Base-by-base conservation (phyloP, 2,888 invertebrate species). In the Allophyes oxyacanthae region DNA sequence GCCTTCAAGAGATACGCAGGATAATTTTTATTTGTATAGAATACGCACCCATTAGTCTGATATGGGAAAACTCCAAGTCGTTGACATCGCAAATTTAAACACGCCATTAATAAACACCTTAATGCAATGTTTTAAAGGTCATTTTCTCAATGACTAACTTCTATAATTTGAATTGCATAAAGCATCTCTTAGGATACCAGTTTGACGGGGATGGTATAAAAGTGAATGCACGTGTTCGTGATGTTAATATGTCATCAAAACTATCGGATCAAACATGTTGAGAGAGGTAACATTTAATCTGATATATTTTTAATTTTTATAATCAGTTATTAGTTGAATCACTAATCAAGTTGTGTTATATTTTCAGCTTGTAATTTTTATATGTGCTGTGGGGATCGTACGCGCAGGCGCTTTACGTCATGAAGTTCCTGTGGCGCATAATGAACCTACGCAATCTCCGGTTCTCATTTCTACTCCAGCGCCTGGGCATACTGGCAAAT, bases 141-240 rank as follows among this genome's bases (percentile, higher is more conserved):
- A 78, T 69, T 79, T 66, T 82, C 65, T 66, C 66, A 72, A 68
- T 75, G 63, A 50, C 58, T 74, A 72, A 41, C 56, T 67, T 55
- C 57, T 72, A 42, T 49, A 36, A 75, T 77, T 71, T 69, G 72
- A 64, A 82, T 77, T 81, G 82, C 72, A 82, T 78, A 80, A 83
- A 81, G 66, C 80, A 78, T 83, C 81, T 77, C 74, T 70, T 83
- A 83, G 79, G 78, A 85, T 87, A 90, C 90, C 87, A 83, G 91
- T 91, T 89, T 83, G 72, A 64, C 64, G 64, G 72, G 71, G 74
- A 78, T 75, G 82, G 75, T 92, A 92, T 92, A 92, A 86, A 92
- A 90, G 88, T 83, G 87, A 88, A 84, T 73, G 87, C 81, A 66
- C 74, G 65, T 79, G 75, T 82, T 73, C 74, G 82, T 77, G 68